These are phyloP conservation scores for Papilio xuthus DNA, from an alignment of 1,140 invertebrate species.

Conservation along the genomic window DNA sequence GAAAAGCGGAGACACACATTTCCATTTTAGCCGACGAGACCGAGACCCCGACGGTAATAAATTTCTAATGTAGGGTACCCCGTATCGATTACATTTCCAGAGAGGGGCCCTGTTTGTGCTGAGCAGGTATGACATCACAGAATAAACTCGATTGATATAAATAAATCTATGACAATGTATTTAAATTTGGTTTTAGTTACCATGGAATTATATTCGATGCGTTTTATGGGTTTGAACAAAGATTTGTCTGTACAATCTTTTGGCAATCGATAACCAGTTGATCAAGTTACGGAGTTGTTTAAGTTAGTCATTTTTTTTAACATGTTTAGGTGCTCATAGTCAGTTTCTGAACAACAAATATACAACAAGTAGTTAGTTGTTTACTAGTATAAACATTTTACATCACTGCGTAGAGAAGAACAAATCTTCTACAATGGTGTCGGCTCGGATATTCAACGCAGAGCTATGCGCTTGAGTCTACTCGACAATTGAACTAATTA, in stretches of 20 bases:
- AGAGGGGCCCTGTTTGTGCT: constrained; percentile 65
- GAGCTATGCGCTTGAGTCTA: constrained; percentile 9
- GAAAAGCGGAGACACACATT: constrained; percentile 45
- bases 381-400: background rate
- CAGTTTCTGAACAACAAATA: background rate
- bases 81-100: constrained; percentile 65
- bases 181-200: background rate
- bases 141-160: constrained; percentile 44
- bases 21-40: constrained; percentile 58
- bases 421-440: constrained; percentile 11
- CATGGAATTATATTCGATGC: background rate
- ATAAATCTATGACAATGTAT: background rate
- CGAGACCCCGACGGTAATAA: constrained; percentile 65
- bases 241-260: too few species aligned
- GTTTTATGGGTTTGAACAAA: too few species aligned
- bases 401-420: background rate
- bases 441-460: background rate
- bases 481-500: constrained; percentile 37
- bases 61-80: constrained; percentile 70
- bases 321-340: too few species aligned
- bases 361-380: background rate
- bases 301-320: too few species aligned
- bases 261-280: too few species aligned
- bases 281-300: background rate
- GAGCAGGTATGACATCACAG: constrained; percentile 68